Base-by-base conservation (phyloP, 2,888 invertebrate genomes). In the Ectropis crepuscularia region DNA sequence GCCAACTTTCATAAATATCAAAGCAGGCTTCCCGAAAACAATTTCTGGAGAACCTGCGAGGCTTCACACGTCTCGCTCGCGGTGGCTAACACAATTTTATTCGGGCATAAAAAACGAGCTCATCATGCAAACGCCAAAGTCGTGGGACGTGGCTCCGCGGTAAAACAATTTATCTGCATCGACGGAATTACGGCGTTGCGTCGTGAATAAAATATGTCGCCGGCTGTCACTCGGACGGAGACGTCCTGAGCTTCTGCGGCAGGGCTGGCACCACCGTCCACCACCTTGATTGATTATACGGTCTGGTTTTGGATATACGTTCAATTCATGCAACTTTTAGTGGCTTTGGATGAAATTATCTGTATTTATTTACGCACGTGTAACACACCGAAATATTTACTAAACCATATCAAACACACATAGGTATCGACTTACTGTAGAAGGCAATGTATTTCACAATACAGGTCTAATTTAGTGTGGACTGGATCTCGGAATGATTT, bases 111-210 rank as follows among this genome's bases (percentile, higher is more conserved):
- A 91, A 91, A 92, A 91, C 87, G 89, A 87, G 89, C 87, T 92
- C 92, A 92, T 92, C 92, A 92, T 90, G 90, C 91, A 91, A 91
- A 92, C 92, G 90, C 88, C 92, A 87, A 86, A 89, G 86, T 84
- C 86, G 79, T 82, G 86, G 85, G 87, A 90, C 91, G 90, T 89
- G 89, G 90, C 82, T 81, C 78, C 90, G 91, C 88, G 92, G 89
- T 92, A 90, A 92, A 92, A 92, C 92, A 92, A 92, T 92, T 92
- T 92, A 92, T 92, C 92, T 91, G 88, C 92, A 90, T 92, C 92
- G 92, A 92, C 90, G 90, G 90, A 84, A 89, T 91, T 91, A 89
- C 92, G 91, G 85, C 89, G 88, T 80, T 81, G 87, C 85, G 89
- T 82, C 77, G 80, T 92, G 92, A 92, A 92, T 92, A 92, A 92